These are phyloP conservation scores for Cepphus grylle DNA, from an alignment of 2,113 vertebrate genomes.

Conservation along the genomic window DNA sequence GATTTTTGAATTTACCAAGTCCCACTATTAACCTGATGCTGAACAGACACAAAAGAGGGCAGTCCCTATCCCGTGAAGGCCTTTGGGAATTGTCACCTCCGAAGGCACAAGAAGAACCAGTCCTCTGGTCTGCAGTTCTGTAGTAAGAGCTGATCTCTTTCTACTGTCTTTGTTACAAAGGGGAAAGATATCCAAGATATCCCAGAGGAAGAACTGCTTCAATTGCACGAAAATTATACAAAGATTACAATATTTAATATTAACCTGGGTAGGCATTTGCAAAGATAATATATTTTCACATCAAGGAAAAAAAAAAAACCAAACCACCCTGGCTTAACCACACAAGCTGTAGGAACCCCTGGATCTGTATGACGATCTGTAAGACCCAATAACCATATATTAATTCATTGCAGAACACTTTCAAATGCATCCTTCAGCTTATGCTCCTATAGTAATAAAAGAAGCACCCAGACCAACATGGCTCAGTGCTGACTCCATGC, in stretches of 20 bases:
- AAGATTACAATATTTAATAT: neutral
- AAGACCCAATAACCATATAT: neutral
- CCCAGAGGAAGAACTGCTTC: neutral
- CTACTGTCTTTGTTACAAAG: neutral
- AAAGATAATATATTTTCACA: neutral
- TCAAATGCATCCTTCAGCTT: neutral
- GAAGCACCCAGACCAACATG: neutral
- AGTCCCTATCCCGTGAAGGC: neutral
- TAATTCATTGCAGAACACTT: neutral
- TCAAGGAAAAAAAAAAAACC: neutral
- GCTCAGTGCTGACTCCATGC: neutral
- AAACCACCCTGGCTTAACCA: neutral
- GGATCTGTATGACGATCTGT: accelerated
- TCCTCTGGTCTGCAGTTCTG: neutral
- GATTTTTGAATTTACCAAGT: neutral
- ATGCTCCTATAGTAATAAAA: neutral
- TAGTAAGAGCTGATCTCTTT: neutral
- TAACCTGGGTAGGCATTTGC: neutral
- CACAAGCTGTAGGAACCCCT: neutral
- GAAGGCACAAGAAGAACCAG: neutral
- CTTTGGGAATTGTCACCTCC: neutral
- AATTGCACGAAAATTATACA: neutral
- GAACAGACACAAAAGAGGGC: neutral
- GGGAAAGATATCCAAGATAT: neutral
- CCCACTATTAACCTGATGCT: neutral